Conservation (phyloP, 2,113 vertebrate species). For the Promerops cafer region DNA sequence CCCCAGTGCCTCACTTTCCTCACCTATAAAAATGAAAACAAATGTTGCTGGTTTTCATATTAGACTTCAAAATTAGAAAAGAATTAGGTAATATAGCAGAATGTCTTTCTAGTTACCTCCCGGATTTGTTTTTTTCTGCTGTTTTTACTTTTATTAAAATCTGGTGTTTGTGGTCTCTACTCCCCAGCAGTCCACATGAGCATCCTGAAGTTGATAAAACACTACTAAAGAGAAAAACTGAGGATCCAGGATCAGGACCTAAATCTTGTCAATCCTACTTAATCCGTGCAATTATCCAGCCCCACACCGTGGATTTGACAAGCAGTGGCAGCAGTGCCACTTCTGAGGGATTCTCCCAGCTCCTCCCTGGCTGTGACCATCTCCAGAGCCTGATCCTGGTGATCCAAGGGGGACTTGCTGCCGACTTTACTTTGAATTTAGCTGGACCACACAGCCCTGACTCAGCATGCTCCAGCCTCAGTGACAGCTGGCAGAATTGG, state of each 20-base stretch:
- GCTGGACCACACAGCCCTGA: not conserved
- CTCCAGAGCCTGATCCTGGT: not conserved
- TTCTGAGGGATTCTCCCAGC: not conserved
- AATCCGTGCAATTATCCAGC: not conserved
- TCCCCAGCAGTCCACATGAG: not conserved
- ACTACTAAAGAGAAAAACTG: not conserved
- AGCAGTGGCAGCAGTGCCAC: accelerated
- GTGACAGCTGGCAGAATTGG: not conserved
- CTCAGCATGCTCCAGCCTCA: not conserved
- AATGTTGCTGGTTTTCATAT: not conserved
- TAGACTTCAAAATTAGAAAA: not conserved
- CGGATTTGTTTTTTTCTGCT: not conserved
- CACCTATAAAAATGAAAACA: not conserved
- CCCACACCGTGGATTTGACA: accelerated
- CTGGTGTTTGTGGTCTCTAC: not conserved
- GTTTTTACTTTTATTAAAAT: not conserved
- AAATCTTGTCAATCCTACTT: not conserved
- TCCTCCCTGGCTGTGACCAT: not conserved
- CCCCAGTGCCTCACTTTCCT: not conserved
- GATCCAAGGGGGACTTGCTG: not conserved
- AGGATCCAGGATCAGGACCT: not conserved
- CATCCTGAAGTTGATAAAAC: not conserved
- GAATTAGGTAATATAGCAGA: not conserved
- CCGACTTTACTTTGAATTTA: not conserved
- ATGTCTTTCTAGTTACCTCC: not conserved